Evolutionary conservation across 30 jellyfish, hydroid and myxozoan genomes (phyloP).

Genomic region (Turritopsis dohrnii): DNA sequence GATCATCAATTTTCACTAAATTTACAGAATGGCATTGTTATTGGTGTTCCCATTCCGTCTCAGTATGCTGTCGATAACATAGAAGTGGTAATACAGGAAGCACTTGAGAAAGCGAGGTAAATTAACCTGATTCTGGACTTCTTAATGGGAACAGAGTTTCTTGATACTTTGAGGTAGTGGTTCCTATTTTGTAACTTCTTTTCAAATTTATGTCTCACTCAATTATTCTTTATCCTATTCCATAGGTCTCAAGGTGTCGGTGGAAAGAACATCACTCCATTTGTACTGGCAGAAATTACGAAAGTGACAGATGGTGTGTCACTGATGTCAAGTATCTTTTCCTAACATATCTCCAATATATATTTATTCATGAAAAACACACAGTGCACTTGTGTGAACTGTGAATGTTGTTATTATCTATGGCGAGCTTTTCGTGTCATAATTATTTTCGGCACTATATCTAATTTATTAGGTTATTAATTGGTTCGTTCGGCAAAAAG

Average conservation of each 20-base stretch:
- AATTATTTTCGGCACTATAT: too few relatives aligned
- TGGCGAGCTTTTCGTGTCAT: too few relatives aligned
- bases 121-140: neutral
- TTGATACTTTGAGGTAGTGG: too few relatives aligned
- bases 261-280: conserved; percentile 85
- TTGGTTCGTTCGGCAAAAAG: too few relatives aligned
- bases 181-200: too few relatives aligned
- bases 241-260: conserved; percentile 30
- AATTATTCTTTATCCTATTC: too few relatives aligned
- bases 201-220: too few relatives aligned
- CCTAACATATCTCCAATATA: neutral
- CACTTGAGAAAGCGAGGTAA: conserved; percentile 61
- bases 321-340: conserved; percentile 66
- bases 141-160: neutral
- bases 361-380: too few relatives aligned
- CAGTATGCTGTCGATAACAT: conserved; percentile 41
- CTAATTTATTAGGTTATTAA: too few relatives aligned
- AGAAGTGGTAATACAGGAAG: conserved; percentile 51
- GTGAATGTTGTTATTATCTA: too few relatives aligned
- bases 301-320: conserved; percentile 64
- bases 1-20: conserved; percentile 44
- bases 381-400: too few relatives aligned
- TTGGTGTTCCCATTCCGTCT: conserved; percentile 92
- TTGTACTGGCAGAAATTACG: conserved; percentile 49
- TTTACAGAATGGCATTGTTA: conserved; percentile 62